Evolutionary conservation across 2,888 invertebrate genomes (phyloP).

Genomic region (Boloria euphrosyne): DNA sequence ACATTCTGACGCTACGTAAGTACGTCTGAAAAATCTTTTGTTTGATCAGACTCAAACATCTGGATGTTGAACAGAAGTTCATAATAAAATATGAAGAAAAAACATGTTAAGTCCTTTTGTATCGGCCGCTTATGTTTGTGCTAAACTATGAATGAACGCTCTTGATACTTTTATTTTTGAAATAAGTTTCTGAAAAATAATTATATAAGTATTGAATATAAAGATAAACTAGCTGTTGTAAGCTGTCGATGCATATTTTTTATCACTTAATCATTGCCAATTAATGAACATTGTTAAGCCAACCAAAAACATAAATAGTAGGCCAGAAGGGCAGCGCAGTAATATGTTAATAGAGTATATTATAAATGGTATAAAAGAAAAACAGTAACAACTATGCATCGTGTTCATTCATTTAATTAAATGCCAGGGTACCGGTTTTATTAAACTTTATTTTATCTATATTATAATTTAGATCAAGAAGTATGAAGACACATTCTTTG

Average conservation of each 20-base stretch:
- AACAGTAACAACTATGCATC: constrained; percentile 50
- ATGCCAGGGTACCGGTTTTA: constrained; percentile 51
- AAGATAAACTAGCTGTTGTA: constrained; percentile 41
- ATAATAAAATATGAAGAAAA: constrained; percentile 82
- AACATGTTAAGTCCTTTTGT: constrained; percentile 82
- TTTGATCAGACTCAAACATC: constrained; percentile 80
- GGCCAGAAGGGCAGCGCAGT: constrained; percentile 46
- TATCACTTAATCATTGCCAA: constrained; percentile 60
- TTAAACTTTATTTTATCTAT: constrained; percentile 19
- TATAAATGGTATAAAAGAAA: constrained; percentile 51
- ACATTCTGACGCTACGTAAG: constrained; percentile 66
- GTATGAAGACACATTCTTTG: neutral
- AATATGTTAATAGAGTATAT: constrained; percentile 59
- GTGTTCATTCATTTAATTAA: constrained; percentile 52
- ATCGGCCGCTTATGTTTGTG: constrained; percentile 72
- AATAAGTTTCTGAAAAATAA: constrained; percentile 19
- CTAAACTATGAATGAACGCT: constrained; percentile 46
- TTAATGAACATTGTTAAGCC: constrained; percentile 54
- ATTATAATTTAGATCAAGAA: constrained; percentile 1
- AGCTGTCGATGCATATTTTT: constrained; percentile 50
- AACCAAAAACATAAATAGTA: constrained; percentile 45
- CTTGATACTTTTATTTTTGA: constrained; percentile 61
- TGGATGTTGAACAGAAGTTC: constrained; percentile 81
- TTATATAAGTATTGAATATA: too few relatives aligned
- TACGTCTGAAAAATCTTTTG: constrained; percentile 78